These are phyloP conservation scores for Platyrinchus mystaceus DNA, from an alignment of 2,797 vertebrate species.

Conservation along the genomic window DNA sequence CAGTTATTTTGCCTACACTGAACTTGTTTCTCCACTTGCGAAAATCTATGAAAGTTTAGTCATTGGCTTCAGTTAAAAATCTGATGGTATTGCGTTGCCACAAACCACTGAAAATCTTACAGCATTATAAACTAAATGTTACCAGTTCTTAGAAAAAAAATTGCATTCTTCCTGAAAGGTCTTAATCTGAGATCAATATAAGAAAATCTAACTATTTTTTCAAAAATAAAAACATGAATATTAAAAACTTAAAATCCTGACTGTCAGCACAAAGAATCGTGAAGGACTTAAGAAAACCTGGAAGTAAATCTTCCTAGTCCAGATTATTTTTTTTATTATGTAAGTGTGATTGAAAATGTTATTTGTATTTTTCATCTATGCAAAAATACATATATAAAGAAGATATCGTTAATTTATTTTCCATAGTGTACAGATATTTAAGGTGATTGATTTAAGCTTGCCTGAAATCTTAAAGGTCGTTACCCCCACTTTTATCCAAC, in stretches of 20 bases:
- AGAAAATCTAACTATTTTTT: background rate
- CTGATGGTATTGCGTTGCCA: background rate
- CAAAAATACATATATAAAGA: background rate
- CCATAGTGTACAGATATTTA: background rate
- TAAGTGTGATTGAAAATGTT: background rate
- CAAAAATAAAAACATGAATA: background rate
- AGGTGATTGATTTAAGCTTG: background rate
- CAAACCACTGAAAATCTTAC: background rate
- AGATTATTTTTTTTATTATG: background rate
- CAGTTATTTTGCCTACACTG: background rate
- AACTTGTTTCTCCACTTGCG: background rate
- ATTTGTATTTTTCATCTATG: background rate
- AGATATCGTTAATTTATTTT: background rate
- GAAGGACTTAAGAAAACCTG: background rate
- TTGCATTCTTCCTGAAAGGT: background rate
- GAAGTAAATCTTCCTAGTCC: background rate
- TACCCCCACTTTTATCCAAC: background rate
- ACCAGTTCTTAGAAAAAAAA: background rate
- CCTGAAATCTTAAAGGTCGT: background rate
- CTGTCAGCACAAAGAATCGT: background rate
- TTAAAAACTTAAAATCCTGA: background rate
- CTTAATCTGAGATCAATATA: background rate
- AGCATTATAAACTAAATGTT: background rate
- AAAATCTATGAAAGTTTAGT: background rate
- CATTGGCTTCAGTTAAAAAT: background rate